Base-by-base conservation (phyloP, 2,888 invertebrate species). In the Lasioglossum oenotherae region DNA sequence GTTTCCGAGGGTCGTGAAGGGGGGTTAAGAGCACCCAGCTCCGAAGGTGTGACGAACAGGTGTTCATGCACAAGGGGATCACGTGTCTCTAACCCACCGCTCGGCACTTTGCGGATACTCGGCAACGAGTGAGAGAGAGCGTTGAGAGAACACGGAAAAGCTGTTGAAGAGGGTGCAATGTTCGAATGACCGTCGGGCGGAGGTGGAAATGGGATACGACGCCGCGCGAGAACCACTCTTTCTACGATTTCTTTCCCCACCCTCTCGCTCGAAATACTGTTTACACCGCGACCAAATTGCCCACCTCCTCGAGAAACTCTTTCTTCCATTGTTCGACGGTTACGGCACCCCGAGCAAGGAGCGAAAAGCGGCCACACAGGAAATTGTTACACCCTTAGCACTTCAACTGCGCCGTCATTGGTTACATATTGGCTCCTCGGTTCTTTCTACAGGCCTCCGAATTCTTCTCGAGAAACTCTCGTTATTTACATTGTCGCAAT, bases 151-250 rank as follows among this genome's bases (percentile, higher is more conserved):
- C 64, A 64, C 64, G 31, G 64, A 64, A 64, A 87, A 76, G 82
- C 87, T 80, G 79, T 87, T 82, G 71, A 74, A 82, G 64, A 41
- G 81, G 76, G 69, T 82, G 87, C 80, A 79, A 69, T 31, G 79
- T 77, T 80, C 77, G 74, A 41, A 67, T 74, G 78, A 69, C 53
- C 75, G 71, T 19, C 60, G 57, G 81, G 16, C n/a, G 14, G n/a
- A 3, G 72, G 44, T 74, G 53, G 80, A 88, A 87, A 88, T 84
- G 87, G 87, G 81, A 87, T 82, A 76, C 78, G 82, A 84, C 80
- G 78, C 53, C 78, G 38, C 64, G 49, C 64, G 49, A 67, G 80
- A 87, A 31, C 64, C 81, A 79, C 76, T 81, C 74, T 74, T 64
- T 38, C 53, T 74, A 64, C 57, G 49, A 67, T 86, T 86, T 67